Conservation (phyloP, 2,888 invertebrate genomes). For the Cremastinae sp. region DNA sequence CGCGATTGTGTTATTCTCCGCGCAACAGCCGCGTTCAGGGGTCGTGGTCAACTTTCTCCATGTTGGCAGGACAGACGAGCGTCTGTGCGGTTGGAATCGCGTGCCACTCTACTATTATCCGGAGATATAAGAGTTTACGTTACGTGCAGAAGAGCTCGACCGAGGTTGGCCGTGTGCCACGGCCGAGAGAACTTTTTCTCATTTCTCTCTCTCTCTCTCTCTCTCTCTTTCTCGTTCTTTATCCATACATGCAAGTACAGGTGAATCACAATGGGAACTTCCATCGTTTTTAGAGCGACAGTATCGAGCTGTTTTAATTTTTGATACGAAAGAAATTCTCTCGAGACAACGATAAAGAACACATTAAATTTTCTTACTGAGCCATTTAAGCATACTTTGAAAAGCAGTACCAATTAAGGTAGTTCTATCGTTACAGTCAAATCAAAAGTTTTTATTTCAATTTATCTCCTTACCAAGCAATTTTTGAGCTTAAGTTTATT, state of each 20-base stretch:
- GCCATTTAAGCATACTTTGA: no score
- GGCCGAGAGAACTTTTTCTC: constrained; percentile 30
- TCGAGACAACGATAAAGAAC: no score
- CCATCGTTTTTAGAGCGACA: no score
- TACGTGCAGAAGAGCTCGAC: constrained; percentile 2
- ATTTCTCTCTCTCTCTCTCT: not conserved
- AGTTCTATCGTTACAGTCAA: no score
- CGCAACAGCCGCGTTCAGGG: constrained; percentile 63
- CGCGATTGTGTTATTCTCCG: constrained; percentile 57
- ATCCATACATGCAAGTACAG: constrained; percentile 10
- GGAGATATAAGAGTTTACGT: constrained; percentile 35
- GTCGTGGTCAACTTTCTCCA: constrained; percentile 77
- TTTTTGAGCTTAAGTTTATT: no score
- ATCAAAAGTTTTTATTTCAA: no score
- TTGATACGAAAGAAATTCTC: no score
- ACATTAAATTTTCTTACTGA: no score
- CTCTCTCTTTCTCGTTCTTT: constrained; percentile 17
- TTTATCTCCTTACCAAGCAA: no score
- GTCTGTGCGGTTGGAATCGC: constrained; percentile 63
- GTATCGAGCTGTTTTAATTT: no score
- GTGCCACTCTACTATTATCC: constrained; percentile 66
- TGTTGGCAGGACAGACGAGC: constrained; percentile 61
- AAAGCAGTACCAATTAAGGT: no score
- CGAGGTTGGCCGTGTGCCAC: constrained; percentile 53
- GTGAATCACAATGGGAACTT: no score